Conservation (phyloP, 2,888 invertebrate genomes). For the Troglohyphantes excavatus region DNA sequence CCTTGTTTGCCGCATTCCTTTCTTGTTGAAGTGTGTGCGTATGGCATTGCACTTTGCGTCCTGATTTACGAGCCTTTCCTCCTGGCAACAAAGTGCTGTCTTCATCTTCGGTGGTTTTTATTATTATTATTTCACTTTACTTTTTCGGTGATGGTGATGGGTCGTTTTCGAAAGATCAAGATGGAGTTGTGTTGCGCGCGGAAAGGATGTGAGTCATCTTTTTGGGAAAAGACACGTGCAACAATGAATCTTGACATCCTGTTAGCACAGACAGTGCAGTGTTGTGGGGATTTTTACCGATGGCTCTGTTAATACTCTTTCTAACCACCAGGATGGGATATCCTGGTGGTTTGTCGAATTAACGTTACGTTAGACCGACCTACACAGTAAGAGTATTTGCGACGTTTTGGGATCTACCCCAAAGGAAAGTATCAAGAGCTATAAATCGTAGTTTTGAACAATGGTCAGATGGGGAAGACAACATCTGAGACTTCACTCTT, state of each 20-base stretch:
- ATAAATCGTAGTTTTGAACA: too few relatives aligned
- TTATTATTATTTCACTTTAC: conserved; percentile 18
- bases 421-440: too few relatives aligned
- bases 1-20: conserved; percentile 23
- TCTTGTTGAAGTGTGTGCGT: background rate
- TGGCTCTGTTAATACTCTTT: too few relatives aligned
- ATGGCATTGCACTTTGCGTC: conserved; percentile 30
- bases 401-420: too few relatives aligned
- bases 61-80: conserved; percentile 26
- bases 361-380: too few relatives aligned
- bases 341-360: too few relatives aligned
- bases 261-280: conserved; percentile 1
- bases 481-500: too few relatives aligned
- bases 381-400: too few relatives aligned
- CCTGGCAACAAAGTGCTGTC: conserved; percentile 7
- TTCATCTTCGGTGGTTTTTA: conserved; percentile 15
- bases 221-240: conserved; percentile 12
- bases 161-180: conserved; percentile 1
- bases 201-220: conserved; percentile 8
- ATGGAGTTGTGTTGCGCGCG: background rate
- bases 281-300: too few relatives aligned
- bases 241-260: conserved; percentile 14
- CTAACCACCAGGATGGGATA: too few relatives aligned
- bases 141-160: background rate
- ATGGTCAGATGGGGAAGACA: too few relatives aligned